phyloP scores from a whole-genome alignment of 2,113 vertebrate genomes.

The Clarias gariepinus region DNA sequence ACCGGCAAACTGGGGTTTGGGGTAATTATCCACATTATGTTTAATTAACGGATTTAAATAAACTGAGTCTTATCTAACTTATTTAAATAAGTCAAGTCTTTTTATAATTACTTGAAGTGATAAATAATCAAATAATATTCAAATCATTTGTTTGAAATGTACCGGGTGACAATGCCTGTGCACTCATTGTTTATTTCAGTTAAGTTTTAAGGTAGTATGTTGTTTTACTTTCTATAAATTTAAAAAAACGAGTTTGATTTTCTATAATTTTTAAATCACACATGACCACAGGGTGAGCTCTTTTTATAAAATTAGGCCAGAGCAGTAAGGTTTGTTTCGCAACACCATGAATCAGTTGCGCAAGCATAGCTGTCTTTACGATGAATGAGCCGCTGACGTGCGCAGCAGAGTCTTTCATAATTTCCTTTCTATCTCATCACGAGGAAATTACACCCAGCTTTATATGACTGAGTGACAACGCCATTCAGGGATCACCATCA shows the following conservation, averaged over 20 bases:
- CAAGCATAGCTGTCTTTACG: neutral
- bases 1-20: neutral
- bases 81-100: neutral
- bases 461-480: neutral
- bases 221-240: too few species aligned
- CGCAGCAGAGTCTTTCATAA: neutral
- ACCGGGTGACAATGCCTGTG: neutral
- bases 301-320: too few species aligned
- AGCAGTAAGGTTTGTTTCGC: neutral
- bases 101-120: neutral
- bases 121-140: neutral
- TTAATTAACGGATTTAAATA: neutral
- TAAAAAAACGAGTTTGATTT: neutral
- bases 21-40: neutral
- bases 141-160: neutral
- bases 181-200: neutral
- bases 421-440: neutral
- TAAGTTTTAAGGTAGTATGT: neutral
- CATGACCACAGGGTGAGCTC: accelerated
- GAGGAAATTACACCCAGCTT: slow-evolving; percentile 30
- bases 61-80: too few species aligned
- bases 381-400: neutral
- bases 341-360: neutral
- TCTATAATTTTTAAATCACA: too few species aligned
- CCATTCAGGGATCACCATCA: neutral